phyloP scores from a whole-genome alignment of 2,113 vertebrate genomes.

The Stictonetta naevosa region DNA sequence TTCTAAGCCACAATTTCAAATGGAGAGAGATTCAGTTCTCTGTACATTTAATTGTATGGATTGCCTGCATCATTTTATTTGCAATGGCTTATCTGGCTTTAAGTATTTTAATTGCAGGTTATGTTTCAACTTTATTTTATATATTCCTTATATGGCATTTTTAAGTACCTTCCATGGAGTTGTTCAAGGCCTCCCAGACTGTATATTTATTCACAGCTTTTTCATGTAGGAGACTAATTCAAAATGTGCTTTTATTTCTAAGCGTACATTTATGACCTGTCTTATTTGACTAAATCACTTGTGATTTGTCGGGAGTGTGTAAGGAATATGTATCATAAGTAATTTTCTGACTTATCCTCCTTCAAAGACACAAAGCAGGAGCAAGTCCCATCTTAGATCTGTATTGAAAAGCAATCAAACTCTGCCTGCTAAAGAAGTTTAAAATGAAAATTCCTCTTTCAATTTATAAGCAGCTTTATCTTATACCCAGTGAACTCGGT shows the following conservation, averaged over 20 bases:
- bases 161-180: background rate
- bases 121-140: background rate
- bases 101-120: background rate
- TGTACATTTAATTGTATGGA: background rate
- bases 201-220: background rate
- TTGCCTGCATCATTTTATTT: background rate
- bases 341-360: background rate
- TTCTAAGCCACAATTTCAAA: background rate
- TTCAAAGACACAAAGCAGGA: background rate
- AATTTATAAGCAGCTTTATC: background rate
- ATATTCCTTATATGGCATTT: background rate
- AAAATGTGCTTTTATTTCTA: background rate
- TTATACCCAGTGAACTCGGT: background rate
- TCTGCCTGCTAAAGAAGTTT: background rate
- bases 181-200: background rate
- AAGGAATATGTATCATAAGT: background rate
- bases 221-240: background rate
- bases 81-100: background rate
- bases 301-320: background rate
- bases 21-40: background rate
- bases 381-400: background rate
- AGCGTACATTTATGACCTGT: background rate
- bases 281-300: background rate
- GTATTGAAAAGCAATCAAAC: background rate
- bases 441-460: background rate